These are phyloP conservation scores for Monodelphis domestica DNA, from an alignment of 2,797 vertebrate species.

Conservation along the genomic window DNA sequence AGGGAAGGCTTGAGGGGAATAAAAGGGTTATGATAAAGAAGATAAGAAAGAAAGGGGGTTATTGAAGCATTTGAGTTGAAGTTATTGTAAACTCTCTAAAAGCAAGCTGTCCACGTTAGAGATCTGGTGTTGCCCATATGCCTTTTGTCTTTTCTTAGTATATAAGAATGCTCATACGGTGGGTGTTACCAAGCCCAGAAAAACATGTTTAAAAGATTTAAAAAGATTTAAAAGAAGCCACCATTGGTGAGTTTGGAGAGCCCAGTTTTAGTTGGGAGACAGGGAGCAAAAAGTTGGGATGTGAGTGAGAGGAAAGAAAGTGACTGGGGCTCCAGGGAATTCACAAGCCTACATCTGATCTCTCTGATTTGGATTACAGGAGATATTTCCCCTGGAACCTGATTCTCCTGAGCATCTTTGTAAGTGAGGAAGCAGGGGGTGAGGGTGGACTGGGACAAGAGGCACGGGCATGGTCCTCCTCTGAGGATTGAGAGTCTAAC, in stretches of 20 bases:
- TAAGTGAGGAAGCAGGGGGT: slow-evolving; percentile 84
- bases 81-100: background rate
- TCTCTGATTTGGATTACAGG: slow-evolving; percentile 84
- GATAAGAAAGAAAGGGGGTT: background rate
- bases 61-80: background rate
- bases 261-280: background rate
- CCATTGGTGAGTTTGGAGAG: background rate
- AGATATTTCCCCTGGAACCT: slow-evolving; percentile 96
- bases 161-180: background rate
- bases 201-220: background rate
- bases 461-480: background rate
- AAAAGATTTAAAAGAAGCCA: too few relatives aligned
- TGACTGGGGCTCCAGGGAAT: background rate
- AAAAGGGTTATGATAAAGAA: background rate
- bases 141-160: background rate
- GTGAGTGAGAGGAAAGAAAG: too few relatives aligned
- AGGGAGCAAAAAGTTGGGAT: background rate
- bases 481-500: background rate
- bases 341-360: slow-evolving; percentile 25
- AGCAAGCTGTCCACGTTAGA: background rate
- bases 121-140: background rate
- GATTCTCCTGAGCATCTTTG: slow-evolving; percentile 93
- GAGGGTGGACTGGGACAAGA: background rate
- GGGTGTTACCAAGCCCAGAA: background rate
- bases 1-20: background rate